Evolutionary conservation across 2,888 invertebrate species (phyloP).

Genomic region (Linnaemya tessellans): DNA sequence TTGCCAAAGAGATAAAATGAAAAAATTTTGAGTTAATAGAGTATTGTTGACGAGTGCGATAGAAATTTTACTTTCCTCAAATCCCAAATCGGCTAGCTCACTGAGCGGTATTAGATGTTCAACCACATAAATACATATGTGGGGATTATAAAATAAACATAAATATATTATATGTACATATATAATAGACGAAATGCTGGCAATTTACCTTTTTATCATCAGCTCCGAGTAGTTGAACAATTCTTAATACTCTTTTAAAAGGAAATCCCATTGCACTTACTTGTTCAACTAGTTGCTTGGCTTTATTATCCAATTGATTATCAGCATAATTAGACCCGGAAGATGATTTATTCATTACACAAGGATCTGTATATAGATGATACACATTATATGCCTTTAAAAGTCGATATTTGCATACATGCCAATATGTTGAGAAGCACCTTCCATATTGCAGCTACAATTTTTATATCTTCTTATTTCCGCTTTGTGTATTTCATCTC

Average conservation of each 20-base stretch:
- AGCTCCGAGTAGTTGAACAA: constrained; percentile 90
- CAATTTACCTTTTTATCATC: constrained; percentile 91
- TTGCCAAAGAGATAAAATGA: no score
- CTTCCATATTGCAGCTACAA: constrained; percentile 84
- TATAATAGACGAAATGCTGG: not conserved
- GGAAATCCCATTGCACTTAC: constrained; percentile 96
- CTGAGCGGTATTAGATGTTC: constrained; percentile 91
- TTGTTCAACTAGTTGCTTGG: constrained; percentile 86
- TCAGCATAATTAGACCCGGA: not conserved
- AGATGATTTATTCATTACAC: constrained; percentile 12
- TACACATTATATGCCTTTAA: not conserved
- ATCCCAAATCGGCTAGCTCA: constrained; percentile 92
- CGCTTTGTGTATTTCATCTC: constrained; percentile 86
- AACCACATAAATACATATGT: constrained; percentile 86
- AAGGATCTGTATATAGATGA: not conserved
- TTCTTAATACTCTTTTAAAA: constrained; percentile 90
- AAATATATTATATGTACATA: not conserved
- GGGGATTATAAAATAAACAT: not conserved
- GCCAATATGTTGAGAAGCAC: constrained; percentile 59
- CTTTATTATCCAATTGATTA: constrained; percentile 47
- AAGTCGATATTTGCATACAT: not conserved
- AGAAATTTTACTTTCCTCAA: constrained; percentile 89
- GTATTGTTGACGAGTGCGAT: no score
- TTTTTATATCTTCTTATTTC: constrained; percentile 84
- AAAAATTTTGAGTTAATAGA: no score